Conservation (phyloP, 2,888 invertebrate genomes). For the Amphiduros pacificus region DNA sequence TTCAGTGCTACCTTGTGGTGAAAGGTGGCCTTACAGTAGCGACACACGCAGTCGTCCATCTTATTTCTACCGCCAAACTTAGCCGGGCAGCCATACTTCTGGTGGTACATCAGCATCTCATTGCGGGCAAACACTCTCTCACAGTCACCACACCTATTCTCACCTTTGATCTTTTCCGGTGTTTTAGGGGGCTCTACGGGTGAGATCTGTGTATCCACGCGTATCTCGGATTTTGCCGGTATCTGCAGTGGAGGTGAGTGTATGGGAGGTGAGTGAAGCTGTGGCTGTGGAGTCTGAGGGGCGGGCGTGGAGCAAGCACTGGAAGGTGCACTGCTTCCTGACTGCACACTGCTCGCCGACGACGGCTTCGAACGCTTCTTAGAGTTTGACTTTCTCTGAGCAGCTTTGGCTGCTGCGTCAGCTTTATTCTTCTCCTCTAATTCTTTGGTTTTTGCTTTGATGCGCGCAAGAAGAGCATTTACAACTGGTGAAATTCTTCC, state of each 20-base stretch:
- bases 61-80: slow-evolving; percentile 13
- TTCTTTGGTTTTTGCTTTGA: not conserved
- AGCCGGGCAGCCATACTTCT: slow-evolving; percentile 17
- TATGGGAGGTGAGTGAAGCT: no score
- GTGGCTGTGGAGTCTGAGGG: not conserved
- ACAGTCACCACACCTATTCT: slow-evolving; percentile 9
- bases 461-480: not conserved
- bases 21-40: slow-evolving; percentile 17
- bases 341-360: not conserved
- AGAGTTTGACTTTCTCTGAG: no score
- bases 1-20: slow-evolving; percentile 18
- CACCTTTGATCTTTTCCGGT: not conserved
- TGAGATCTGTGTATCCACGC: not conserved
- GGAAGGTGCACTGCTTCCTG: not conserved
- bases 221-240: not conserved
- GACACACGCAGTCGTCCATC: slow-evolving; percentile 15
- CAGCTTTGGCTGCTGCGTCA: not conserved
- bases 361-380: not conserved
- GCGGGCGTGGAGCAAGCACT: not conserved
- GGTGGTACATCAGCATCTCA: slow-evolving; percentile 12
- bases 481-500: not conserved
- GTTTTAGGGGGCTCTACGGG: not conserved
- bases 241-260: not conserved
- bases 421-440: not conserved
- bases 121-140: slow-evolving; percentile 9